These are phyloP conservation scores for Lottia gigantea DNA, from an alignment of 2,888 invertebrate species.

Conservation along the genomic window DNA sequence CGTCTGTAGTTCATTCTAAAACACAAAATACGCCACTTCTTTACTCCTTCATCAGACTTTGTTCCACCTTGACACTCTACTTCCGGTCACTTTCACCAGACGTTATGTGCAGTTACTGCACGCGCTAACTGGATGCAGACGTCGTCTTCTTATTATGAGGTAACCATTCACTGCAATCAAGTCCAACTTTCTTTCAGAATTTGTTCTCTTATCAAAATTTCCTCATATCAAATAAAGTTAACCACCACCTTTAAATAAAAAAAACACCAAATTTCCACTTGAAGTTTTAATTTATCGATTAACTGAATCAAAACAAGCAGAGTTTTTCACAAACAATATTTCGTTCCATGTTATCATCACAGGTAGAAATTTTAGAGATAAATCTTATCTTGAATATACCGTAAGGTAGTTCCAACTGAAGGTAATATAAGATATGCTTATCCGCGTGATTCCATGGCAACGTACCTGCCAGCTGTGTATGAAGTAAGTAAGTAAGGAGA, in stretches of 20 bases:
- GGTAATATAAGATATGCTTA: slow-evolving; percentile 6
- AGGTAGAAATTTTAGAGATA: too few relatives aligned
- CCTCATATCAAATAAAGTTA: too few relatives aligned
- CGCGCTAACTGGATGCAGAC: slow-evolving; percentile 2
- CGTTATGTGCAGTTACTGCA: neutral
- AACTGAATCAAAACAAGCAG: too few relatives aligned
- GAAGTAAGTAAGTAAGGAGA: neutral
- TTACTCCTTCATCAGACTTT: neutral
- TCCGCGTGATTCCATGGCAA: slow-evolving; percentile 9
- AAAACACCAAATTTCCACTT: too few relatives aligned
- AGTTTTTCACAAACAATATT: too few relatives aligned
- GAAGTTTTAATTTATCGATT: too few relatives aligned
- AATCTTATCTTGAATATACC: too few relatives aligned
- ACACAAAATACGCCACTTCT: neutral
- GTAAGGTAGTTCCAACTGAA: neutral
- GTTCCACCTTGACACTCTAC: neutral
- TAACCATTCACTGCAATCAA: too few relatives aligned
- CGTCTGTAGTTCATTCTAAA: neutral
- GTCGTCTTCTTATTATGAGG: neutral
- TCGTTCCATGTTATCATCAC: too few relatives aligned
- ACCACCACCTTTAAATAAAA: too few relatives aligned
- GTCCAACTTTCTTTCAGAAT: too few relatives aligned
- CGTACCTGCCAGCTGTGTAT: neutral
- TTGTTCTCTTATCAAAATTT: too few relatives aligned
- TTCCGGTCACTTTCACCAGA: slow-evolving; percentile 6